phyloP scores from a whole-genome alignment of 2,888 invertebrate genomes.

The Anaspis maculata region DNA sequence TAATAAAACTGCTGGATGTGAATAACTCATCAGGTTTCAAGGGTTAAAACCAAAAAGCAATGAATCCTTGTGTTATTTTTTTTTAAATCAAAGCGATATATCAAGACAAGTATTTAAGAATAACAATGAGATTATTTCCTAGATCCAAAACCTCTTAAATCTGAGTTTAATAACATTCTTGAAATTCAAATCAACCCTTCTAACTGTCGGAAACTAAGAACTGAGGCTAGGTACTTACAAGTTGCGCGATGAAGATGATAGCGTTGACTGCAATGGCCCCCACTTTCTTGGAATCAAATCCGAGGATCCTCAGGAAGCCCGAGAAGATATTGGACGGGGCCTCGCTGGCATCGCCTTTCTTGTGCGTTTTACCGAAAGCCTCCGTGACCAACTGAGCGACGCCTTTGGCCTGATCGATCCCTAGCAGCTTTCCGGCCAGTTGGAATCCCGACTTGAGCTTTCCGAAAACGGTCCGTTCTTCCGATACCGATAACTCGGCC shows the following conservation, averaged over 20 bases:
- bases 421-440: conserved; percentile 44
- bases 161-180: too few species aligned
- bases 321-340: conserved; percentile 40
- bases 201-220: too few species aligned
- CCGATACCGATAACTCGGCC: conserved; percentile 1
- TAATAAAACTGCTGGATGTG: too few species aligned
- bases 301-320: conserved; percentile 60
- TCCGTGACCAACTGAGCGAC: conserved; percentile 55
- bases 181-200: too few species aligned
- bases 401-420: conserved; percentile 44
- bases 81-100: too few species aligned
- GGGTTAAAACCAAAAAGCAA: too few species aligned
- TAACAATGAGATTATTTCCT: too few species aligned
- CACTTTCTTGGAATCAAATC: conserved; percentile 67
- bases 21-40: too few species aligned
- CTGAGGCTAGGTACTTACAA: too few species aligned
- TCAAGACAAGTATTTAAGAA: too few species aligned
- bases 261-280: conserved; percentile 78
- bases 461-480: conserved; percentile 28
- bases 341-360: conserved; percentile 24
- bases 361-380: conserved; percentile 40
- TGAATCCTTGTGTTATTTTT: too few species aligned
- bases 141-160: too few species aligned
- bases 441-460: conserved; percentile 45
- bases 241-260: conserved; percentile 73